Evolutionary conservation across 2,113 vertebrate genomes (phyloP).

Genomic region (Chaetodon auriga): DNA sequence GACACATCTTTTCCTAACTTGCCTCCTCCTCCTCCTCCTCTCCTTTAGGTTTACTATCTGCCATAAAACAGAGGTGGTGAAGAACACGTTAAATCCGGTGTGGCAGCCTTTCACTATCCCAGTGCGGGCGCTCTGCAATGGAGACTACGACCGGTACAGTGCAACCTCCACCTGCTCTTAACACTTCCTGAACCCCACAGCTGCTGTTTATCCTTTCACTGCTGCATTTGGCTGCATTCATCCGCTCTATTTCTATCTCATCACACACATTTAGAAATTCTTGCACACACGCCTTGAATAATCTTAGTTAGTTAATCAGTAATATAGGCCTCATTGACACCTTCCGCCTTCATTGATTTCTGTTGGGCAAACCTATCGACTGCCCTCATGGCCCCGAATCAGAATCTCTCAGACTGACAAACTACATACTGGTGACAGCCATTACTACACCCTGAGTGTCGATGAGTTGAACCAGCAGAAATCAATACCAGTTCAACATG

Average conservation of each 20-base stretch:
- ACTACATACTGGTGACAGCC: constrained; percentile 20
- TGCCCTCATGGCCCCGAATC: constrained; percentile 18
- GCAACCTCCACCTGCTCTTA: neutral
- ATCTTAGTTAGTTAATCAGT: neutral
- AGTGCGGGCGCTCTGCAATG: constrained; percentile 82
- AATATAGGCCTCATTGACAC: constrained; percentile 11
- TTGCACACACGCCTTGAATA: constrained; percentile 1
- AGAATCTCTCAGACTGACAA: constrained; percentile 38
- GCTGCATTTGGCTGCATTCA: constrained; percentile 6
- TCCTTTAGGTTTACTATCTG: constrained; percentile 81
- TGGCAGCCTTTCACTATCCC: constrained; percentile 82
- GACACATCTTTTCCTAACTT: constrained; percentile 6
- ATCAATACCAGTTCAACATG: constrained; percentile 50
- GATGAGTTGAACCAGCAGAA: constrained; percentile 39
- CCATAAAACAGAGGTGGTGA: constrained; percentile 84
- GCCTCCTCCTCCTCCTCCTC: neutral
- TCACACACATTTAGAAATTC: constrained; percentile 16
- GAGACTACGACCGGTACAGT: constrained; percentile 81
- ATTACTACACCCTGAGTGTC: constrained; percentile 17
- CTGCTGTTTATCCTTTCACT: constrained; percentile 5
- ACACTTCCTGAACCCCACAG: neutral
- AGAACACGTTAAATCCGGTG: constrained; percentile 82
- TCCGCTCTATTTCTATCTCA: neutral
- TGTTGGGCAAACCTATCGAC: constrained; percentile 8
- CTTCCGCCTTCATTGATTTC: constrained; percentile 29